Conservation (phyloP, 2,797 vertebrate genomes). For the Xerus rutilus region DNA sequence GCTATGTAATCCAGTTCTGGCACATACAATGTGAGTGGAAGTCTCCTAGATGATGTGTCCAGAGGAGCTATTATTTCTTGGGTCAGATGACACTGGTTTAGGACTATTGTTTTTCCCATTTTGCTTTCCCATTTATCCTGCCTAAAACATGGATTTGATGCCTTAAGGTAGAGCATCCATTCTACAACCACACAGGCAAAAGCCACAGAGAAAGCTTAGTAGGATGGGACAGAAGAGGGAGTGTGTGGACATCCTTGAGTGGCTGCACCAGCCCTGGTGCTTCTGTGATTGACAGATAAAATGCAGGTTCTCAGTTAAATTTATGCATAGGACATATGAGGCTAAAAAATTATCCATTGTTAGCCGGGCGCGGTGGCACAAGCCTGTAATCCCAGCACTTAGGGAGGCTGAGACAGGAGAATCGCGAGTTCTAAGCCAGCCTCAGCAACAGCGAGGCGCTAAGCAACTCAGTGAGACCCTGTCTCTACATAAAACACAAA, state of each 20-base stretch:
- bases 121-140: background rate
- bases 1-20: background rate
- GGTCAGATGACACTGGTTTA: background rate
- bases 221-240: background rate
- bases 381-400: too few relatives aligned
- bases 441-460: too few relatives aligned
- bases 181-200: background rate
- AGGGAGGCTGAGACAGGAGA: too few relatives aligned
- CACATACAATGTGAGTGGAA: background rate
- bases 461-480: too few relatives aligned
- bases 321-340: background rate
- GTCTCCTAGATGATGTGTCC: background rate
- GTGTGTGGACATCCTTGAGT: background rate
- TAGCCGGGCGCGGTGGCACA: background rate
- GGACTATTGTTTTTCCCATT: background rate
- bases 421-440: too few relatives aligned
- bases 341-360: background rate
- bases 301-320: background rate
- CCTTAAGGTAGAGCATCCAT: background rate
- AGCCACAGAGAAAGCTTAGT: background rate
- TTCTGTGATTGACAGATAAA: constrained; percentile 27
- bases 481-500: too few relatives aligned
- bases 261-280: background rate
- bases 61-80: background rate
- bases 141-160: background rate